Percentiles rank a stretch among this genome's conserved stretches.
Conservation (phyloP, 2,113 vertebrate species). For the Trichomycterus rosablanca region DNA sequence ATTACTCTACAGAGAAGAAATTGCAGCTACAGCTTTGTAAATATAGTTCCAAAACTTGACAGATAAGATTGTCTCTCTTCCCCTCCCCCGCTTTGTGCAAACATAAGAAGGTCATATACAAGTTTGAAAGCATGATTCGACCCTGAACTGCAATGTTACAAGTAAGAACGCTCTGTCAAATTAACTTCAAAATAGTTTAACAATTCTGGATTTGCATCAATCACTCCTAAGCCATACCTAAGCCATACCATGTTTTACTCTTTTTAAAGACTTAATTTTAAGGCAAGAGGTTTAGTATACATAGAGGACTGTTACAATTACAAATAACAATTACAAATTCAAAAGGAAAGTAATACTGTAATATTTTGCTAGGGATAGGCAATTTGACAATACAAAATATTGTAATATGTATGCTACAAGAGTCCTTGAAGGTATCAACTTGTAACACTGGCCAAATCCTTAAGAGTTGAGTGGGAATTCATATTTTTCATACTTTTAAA, state of each 20-base stretch:
- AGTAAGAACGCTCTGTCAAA: neutral
- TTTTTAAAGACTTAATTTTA: slow-evolving; percentile 27
- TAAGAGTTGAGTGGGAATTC: too few species aligned
- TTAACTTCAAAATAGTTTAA: neutral
- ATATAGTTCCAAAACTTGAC: slow-evolving; percentile 2
- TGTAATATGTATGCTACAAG: too few species aligned
- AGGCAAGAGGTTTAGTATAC: slow-evolving; percentile 43
- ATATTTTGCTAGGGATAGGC: too few species aligned
- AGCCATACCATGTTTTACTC: neutral
- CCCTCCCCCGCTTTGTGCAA: slow-evolving; percentile 14
- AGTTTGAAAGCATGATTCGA: neutral
- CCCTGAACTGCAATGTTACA: neutral
- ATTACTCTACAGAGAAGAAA: slow-evolving; percentile 16
- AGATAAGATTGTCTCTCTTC: neutral
- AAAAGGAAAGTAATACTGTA: too few species aligned
- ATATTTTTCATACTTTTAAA: too few species aligned
- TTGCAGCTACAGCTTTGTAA: slow-evolving; percentile 25
- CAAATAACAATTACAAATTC: too few species aligned
- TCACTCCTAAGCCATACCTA: too few species aligned
- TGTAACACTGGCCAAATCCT: too few species aligned
- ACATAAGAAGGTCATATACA: slow-evolving; percentile 3
- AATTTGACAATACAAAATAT: too few species aligned
- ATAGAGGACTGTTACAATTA: too few species aligned
- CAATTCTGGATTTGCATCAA: neutral
- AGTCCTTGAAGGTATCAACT: too few species aligned